phyloP scores from a whole-genome alignment of 2,113 vertebrate species.

The Chionodraco myersi region DNA sequence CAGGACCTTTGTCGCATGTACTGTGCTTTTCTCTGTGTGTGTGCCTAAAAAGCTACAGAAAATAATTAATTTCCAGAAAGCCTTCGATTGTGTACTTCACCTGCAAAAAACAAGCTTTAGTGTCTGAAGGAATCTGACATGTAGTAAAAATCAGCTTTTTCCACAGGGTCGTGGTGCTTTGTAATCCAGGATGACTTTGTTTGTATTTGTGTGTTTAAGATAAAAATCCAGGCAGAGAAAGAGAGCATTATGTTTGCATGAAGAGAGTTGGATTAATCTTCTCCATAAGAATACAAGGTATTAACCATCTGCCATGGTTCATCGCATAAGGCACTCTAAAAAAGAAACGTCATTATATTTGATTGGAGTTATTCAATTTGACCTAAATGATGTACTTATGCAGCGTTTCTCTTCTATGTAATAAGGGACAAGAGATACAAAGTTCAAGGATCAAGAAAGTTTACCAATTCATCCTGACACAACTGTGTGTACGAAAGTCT shows the following conservation, averaged over 20 bases:
- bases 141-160: background rate
- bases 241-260: background rate
- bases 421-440: background rate
- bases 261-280: background rate
- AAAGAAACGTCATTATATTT: background rate
- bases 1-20: constrained; percentile 54
- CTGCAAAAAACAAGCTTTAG: background rate
- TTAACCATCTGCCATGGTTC: background rate
- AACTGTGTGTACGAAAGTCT: background rate
- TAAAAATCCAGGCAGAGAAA: background rate
- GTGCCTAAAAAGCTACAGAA: background rate
- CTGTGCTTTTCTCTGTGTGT: constrained; percentile 33
- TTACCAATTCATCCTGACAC: background rate
- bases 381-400: background rate
- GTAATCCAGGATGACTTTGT: background rate
- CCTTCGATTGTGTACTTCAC: background rate
- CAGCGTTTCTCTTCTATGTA: background rate
- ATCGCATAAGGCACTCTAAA: background rate
- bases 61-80: too few relatives aligned
- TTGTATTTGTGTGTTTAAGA: background rate
- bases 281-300: background rate
- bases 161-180: background rate
- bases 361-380: background rate
- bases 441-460: too few relatives aligned
- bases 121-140: background rate